A percentile compares a stretch with the other conserved stretches of the same genome.
phyloP scores from a whole-genome alignment of 2,888 invertebrate genomes.

The Boloria selene region DNA sequence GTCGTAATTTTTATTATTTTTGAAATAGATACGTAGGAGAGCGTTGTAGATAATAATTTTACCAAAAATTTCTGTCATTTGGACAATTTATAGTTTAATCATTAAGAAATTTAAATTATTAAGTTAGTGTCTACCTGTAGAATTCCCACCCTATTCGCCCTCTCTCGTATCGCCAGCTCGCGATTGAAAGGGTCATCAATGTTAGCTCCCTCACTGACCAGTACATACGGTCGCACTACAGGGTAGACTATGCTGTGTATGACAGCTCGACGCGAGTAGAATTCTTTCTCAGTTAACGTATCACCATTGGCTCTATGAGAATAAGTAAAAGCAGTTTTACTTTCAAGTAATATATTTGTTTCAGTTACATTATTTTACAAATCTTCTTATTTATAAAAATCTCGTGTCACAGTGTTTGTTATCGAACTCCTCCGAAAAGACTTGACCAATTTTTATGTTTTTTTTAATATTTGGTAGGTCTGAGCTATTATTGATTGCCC shows the following conservation, averaged over 20 bases:
- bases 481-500: too few species aligned
- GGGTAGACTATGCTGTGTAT: conserved; percentile 84
- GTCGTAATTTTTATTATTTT: too few species aligned
- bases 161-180: conserved; percentile 88
- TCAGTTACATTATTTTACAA: neutral
- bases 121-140: conserved; percentile 82
- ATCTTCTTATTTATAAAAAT: too few species aligned
- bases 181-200: conserved; percentile 84
- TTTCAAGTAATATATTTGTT: neutral
- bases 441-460: too few species aligned
- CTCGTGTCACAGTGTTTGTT: too few species aligned
- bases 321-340: neutral
- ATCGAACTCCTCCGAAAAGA: too few species aligned
- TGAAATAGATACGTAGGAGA: too few species aligned
- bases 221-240: conserved; percentile 79
- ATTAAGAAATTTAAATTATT: too few species aligned
- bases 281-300: conserved; percentile 84
- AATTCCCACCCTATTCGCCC: conserved; percentile 87
- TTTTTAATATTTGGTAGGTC: too few species aligned
- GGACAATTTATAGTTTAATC: too few species aligned
- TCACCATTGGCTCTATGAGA: conserved; percentile 80
- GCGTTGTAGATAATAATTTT: too few species aligned
- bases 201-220: conserved; percentile 83
- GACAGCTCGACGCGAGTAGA: conserved; percentile 80
- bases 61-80: too few species aligned